phyloP scores from a whole-genome alignment of 2,888 invertebrate genomes.

The Philaethria dido region DNA sequence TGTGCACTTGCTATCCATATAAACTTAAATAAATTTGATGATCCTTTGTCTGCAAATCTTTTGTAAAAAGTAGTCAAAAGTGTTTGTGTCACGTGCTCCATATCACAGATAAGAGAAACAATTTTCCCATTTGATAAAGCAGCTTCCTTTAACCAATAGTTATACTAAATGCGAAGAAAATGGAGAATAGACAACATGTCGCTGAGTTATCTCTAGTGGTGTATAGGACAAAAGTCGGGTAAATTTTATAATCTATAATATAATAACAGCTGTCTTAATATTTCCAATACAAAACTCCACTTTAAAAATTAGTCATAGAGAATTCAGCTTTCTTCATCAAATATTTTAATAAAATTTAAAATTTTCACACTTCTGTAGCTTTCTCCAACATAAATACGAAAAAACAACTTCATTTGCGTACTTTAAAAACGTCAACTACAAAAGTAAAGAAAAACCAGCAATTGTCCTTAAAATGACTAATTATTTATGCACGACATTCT shows the following conservation, averaged over 20 bases:
- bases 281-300: not conserved
- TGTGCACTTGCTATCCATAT: too few relatives aligned
- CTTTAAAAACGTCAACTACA: constrained; percentile 16
- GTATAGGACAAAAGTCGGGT: too few relatives aligned
- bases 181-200: too few relatives aligned
- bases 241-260: not conserved
- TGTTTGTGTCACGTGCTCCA: too few relatives aligned
- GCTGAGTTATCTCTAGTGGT: too few relatives aligned
- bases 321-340: not conserved
- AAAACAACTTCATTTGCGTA: constrained; percentile 10
- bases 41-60: too few relatives aligned
- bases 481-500: constrained; percentile 32
- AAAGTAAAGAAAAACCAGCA: constrained; percentile 16
- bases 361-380: constrained; percentile 1
- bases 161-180: too few relatives aligned
- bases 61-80: too few relatives aligned
- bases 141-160: too few relatives aligned
- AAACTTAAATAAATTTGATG: too few relatives aligned
- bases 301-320: not conserved
- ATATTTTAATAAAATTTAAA: constrained; percentile 13
- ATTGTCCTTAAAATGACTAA: constrained; percentile 28
- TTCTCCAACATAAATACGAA: not conserved
- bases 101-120: too few relatives aligned
- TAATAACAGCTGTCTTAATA: not conserved
- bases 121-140: too few relatives aligned